phyloP scores from a whole-genome alignment of 30 jellyfish, hydroid and myxozoan genomes.

The Mastigias papua region DNA sequence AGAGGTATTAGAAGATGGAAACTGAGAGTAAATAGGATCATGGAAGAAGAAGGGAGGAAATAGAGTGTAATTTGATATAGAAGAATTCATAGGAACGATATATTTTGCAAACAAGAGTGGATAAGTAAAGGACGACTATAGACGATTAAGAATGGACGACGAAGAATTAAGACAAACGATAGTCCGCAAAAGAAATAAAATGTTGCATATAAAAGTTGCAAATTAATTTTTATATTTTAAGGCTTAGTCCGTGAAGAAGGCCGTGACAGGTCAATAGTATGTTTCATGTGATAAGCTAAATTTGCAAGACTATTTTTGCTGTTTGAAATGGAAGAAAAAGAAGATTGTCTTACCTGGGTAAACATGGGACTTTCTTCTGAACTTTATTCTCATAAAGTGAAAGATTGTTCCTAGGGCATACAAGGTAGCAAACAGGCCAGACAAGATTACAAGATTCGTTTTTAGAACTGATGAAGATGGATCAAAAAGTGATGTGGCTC shows the following conservation, averaged over 20 bases:
- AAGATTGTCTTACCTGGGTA: conserved; percentile 6
- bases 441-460: background rate
- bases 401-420: background rate
- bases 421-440: background rate
- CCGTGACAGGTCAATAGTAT: no score
- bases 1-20: no score
- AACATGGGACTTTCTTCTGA: background rate
- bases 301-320: background rate
- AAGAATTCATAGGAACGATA: no score
- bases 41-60: no score
- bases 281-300: background rate
- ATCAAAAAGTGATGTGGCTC: conserved; percentile 42
- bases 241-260: background rate
- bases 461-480: conserved; percentile 34
- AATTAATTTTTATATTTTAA: no score
- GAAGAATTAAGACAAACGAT: no score
- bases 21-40: no score
- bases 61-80: no score
- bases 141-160: no score
- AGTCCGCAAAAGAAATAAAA: no score
- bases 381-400: background rate
- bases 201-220: background rate
- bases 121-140: no score
- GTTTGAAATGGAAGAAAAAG: background rate
- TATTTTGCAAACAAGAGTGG: no score